Percentiles rank a stretch among this genome's conserved stretches.
phyloP scores from a whole-genome alignment of 2,888 invertebrate species.

The Hydriomena furcata region DNA sequence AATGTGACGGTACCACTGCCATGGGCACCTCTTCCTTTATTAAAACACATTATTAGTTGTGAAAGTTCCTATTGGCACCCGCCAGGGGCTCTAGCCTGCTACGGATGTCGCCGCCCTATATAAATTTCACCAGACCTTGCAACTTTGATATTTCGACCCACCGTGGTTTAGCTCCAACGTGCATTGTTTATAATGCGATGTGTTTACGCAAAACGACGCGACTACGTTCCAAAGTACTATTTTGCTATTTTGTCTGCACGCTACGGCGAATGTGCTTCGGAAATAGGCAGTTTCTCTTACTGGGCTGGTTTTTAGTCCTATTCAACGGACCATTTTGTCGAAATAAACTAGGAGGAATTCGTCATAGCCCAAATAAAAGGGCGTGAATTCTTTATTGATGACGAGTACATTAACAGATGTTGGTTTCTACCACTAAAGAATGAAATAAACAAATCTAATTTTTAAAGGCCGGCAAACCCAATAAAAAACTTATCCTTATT shows the following conservation, averaged over 20 bases:
- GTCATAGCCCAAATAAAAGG: no score
- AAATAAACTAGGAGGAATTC: no score
- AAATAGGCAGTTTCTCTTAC: background rate
- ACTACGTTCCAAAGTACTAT: slow-evolving; percentile 2
- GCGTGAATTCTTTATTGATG: no score
- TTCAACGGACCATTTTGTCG: no score
- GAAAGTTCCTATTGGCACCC: slow-evolving; percentile 42
- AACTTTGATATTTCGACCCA: slow-evolving; percentile 47
- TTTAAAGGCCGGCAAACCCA: no score
- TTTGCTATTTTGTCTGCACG: slow-evolving; percentile 1
- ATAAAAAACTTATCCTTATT: no score
- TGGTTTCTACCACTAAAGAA: no score
- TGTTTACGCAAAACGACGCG: slow-evolving; percentile 22
- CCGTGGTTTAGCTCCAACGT: slow-evolving; percentile 31
- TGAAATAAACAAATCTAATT: no score
- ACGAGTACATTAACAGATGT: no score
- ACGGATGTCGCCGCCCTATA: slow-evolving; percentile 47
- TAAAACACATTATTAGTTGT: slow-evolving; percentile 41
- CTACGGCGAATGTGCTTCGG: slow-evolving; percentile 2
- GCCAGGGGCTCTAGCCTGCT: slow-evolving; percentile 36
- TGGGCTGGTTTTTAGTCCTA: no score
- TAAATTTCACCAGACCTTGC: slow-evolving; percentile 36
- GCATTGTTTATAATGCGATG: slow-evolving; percentile 40
- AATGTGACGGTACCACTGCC: background rate
- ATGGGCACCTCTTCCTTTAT: slow-evolving; percentile 8